Percentiles rank a stretch among this genome's conserved stretches.
Conservation (phyloP, 2,797 vertebrate genomes). For the Hippopotamyrus pictus region DNA sequence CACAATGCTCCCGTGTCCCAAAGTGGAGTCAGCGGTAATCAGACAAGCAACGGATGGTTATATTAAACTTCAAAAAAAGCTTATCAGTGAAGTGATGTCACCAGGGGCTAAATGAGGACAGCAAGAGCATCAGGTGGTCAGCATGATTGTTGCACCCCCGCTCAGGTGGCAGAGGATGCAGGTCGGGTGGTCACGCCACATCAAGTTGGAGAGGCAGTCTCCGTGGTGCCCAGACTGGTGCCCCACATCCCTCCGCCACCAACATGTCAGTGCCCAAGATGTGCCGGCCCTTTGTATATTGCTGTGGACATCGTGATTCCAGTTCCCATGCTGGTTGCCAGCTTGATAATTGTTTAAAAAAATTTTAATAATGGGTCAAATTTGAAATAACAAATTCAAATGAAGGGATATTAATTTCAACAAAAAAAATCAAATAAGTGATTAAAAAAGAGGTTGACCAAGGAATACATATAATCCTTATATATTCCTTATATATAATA, state of each 20-base stretch:
- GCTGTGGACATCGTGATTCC: background rate
- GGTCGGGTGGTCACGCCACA: conserved; percentile 28
- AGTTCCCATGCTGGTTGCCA: background rate
- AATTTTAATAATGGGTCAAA: background rate
- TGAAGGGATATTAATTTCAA: background rate
- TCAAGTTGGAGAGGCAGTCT: conserved; percentile 7
- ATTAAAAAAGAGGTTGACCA: background rate
- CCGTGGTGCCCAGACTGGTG: conserved; percentile 13
- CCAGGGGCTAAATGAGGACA: conserved; percentile 44
- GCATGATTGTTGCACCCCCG: background rate
- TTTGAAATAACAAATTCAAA: background rate
- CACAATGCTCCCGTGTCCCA: background rate
- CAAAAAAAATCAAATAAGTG: background rate
- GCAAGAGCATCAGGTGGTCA: conserved; percentile 26
- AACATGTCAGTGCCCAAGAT: background rate
- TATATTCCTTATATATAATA: background rate
- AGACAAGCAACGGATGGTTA: conserved; percentile 54
- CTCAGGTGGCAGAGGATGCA: conserved; percentile 29
- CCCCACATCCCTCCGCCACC: conserved; percentile 3
- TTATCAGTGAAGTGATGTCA: conserved; percentile 55
- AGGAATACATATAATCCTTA: background rate
- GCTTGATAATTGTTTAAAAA: background rate
- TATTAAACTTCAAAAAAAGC: conserved; percentile 61
- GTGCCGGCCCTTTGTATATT: background rate
- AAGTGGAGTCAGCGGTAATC: conserved; percentile 39